Base-by-base conservation (phyloP, 1,140 invertebrate genomes). In the Hycleus cichorii region DNA sequence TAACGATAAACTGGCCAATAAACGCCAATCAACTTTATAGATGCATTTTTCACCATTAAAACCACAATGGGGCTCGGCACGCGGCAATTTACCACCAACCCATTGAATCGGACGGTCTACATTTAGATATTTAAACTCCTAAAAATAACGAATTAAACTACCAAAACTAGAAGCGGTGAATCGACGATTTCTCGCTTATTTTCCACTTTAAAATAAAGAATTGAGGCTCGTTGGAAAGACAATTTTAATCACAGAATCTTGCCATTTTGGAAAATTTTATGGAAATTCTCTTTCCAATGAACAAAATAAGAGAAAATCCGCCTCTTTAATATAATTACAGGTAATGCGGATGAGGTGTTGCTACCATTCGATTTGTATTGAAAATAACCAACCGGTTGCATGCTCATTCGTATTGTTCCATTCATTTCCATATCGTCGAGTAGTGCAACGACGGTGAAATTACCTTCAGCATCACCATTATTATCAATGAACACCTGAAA, bases 391-490 rank as follows among this genome's bases (percentile, higher is more conserved):
- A 90, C 85, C 0, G 85, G 86, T 58, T 84, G 81, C 76, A 89
- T 87, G 27, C 77, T 81, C 78, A 81, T 81, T 0, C 77, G 60
- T 63, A 78, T 49, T 60, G 73, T 56, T 64, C 78, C 58, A 60
- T 75, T 69, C 45, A 73, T 70, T 62, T 79, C 70, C 54, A 69
- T 59, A 64, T 86, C 83, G 59, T 80, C 77, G 40, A 86, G 78
- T n/a, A 85, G 75, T 0, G 86, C 83, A 9, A 95, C 81, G 1
- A 95, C 83, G 0, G 91, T 90, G 71, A 91, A 95, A 74, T 95
- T 94, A 2, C 91, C 92, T 69, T 93, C 89, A 0, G 93, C 91
- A 71, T 95, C 91, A 1, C 91, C 92, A 69, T 91, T 90, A 3
- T 80, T 81, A 69, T 95, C 91, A 60, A 95, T 93, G 57, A 84